Evolutionary conservation across 2,888 invertebrate species (phyloP), one percentile per base, ranked within the genome.

Genomic region (Ormyrus labotus): DNA sequence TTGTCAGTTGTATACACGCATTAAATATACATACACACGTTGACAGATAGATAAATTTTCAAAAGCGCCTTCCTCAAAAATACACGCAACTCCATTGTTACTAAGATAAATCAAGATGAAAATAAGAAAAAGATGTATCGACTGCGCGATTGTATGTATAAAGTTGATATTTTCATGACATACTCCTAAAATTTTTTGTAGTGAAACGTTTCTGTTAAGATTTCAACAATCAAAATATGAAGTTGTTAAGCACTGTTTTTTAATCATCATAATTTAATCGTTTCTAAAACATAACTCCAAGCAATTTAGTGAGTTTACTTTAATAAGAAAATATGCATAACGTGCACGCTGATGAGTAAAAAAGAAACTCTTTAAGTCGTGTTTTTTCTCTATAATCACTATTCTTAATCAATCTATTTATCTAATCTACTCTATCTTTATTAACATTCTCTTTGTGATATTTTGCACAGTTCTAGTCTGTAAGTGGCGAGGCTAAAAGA

Each of bases 51-150:
- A n/a, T 67, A 34, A 61, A 73, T 67, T 78, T 73, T 67, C 57
- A 68, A 67, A 75, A 78, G 78, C 73, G 72, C 78, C 71, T 78
- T 78, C 47, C 69, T 77, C 19, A 64, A 50, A n/a, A n/a, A 34
- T 48, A 34, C 63, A 63, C 10, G 11, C 45, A 48, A 47, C 69
- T 70, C 48, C 69, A 11, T 68, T 68, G 47, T 13, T 57, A 57
- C n/a, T 13, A 8, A 34, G 45, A 55, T 55, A 57, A 68, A 13
- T 55, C 7, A 69, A 69, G 34, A 48, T 45, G 11, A 34, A 47
- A 45, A 48, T n/a, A 68, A 53, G 9, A 53, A 11, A 68, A 55
- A 19, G 50, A 53, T 58, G 61, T 50, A 48, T 61, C 10, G 34
- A 51, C n/a, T 61, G 61, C 70, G 50, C 58, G 13, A 13, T n/a